These are phyloP conservation scores for Drosophila malerkotliana DNA, from an alignment of 1,140 invertebrate genomes.

Conservation along the genomic window DNA sequence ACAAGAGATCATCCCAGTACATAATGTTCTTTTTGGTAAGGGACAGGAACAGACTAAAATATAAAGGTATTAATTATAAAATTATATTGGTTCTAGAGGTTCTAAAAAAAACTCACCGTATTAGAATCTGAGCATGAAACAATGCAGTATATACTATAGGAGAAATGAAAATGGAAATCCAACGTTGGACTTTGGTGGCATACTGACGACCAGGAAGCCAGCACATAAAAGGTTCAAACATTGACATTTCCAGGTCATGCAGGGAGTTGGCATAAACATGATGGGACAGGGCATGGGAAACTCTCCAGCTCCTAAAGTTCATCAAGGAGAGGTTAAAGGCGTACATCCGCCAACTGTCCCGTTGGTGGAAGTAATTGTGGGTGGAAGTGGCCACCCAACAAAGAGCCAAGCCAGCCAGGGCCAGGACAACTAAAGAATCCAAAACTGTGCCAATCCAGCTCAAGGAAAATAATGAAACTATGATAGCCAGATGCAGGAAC, in stretches of 20 bases:
- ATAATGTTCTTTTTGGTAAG: conserved; percentile 52
- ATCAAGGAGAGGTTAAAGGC: conserved; percentile 89
- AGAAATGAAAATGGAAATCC: conserved; percentile 84
- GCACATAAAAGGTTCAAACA: conserved; percentile 88
- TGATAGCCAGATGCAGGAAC: conserved; percentile 77
- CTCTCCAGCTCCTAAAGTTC: conserved; percentile 88
- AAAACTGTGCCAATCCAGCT: conserved; percentile 85
- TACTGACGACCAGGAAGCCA: conserved; percentile 87
- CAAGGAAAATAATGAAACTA: conserved; percentile 84
- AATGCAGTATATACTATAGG: conserved; percentile 84
- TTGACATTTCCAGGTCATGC: conserved; percentile 90
- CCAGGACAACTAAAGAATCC: conserved; percentile 81
- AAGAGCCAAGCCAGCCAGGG: conserved; percentile 85
- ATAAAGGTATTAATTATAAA: background rate
- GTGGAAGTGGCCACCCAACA: conserved; percentile 86
- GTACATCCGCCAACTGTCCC: conserved; percentile 92
- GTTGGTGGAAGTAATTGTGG: conserved; percentile 93
- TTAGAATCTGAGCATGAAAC: conserved; percentile 83
- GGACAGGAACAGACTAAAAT: conserved; percentile 42
- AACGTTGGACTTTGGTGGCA: conserved; percentile 67
- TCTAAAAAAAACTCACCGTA: conserved; percentile 84
- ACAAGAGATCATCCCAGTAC: conserved; percentile 83
- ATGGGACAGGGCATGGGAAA: conserved; percentile 91
- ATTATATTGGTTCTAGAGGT: too few species aligned
- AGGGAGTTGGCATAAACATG: conserved; percentile 92